Evolutionary conservation across 1,140 invertebrate genomes (phyloP).

Genomic region (Drosophila virilis): DNA sequence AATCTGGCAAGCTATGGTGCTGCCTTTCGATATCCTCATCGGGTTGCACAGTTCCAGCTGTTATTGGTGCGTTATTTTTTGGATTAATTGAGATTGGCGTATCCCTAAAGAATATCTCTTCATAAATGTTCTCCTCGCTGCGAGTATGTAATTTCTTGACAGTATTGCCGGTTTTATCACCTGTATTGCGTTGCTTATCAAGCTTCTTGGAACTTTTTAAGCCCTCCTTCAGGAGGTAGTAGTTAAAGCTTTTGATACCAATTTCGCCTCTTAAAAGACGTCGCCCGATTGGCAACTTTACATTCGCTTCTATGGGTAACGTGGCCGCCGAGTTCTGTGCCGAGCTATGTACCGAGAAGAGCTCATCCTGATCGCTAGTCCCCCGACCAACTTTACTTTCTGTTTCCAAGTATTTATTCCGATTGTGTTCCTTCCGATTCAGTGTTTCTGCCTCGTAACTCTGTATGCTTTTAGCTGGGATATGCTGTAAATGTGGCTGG

Average conservation of each 20-base stretch:
- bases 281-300: conserved; percentile 78
- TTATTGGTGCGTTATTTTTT: background rate
- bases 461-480: conserved; percentile 13
- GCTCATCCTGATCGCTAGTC: conserved; percentile 57
- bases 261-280: conserved; percentile 81
- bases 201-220: conserved; percentile 77
- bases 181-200: conserved; percentile 60
- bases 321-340: conserved; percentile 50
- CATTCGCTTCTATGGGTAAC: conserved; percentile 10
- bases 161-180: conserved; percentile 1
- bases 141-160: conserved; percentile 60
- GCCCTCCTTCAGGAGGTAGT: conserved; percentile 82
- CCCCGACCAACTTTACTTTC: conserved; percentile 1
- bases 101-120: conserved; percentile 83
- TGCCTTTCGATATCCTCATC: conserved; percentile 49
- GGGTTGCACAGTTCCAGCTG: conserved; percentile 14
- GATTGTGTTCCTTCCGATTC: conserved; percentile 46
- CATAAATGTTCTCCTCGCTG: conserved; percentile 84
- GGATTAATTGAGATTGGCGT: conserved; percentile 22
- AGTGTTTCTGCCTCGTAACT: conserved; percentile 22
- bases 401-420: conserved; percentile 37
- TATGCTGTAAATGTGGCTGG: conserved; percentile 24
- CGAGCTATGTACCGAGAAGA: conserved; percentile 60
- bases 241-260: conserved; percentile 84
- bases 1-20: conserved; percentile 12